A percentile compares a stretch with the other conserved stretches of the same genome.
These are phyloP conservation scores for Mycteria americana DNA, from an alignment of 2,797 vertebrate species.

Conservation along the genomic window DNA sequence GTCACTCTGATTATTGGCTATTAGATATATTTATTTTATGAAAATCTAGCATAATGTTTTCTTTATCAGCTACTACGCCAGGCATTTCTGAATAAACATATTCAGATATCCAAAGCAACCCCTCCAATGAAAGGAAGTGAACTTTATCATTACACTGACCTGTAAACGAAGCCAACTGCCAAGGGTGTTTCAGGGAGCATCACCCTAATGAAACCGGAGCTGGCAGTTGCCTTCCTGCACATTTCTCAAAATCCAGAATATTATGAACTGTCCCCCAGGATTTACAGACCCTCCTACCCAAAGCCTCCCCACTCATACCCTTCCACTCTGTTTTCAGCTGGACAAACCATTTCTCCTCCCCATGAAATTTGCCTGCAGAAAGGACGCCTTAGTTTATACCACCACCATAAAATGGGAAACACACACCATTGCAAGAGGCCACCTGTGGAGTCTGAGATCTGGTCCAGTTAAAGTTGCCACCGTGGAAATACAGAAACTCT, in stretches of 20 bases:
- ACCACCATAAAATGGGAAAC: background rate
- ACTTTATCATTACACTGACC: conserved; percentile 11
- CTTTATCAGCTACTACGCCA: conserved; percentile 39
- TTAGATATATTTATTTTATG: conserved; percentile 40
- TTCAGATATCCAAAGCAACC: background rate
- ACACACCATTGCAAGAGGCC: background rate
- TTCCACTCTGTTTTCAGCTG: background rate
- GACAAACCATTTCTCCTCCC: background rate
- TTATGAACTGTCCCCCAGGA: background rate
- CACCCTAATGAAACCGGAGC: background rate
- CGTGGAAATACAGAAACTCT: background rate
- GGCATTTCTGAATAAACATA: conserved; percentile 19
- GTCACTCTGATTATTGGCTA: conserved; percentile 25
- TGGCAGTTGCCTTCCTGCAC: background rate
- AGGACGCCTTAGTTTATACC: background rate
- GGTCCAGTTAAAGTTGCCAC: background rate
- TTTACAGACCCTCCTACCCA: background rate
- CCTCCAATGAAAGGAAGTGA: conserved; percentile 2
- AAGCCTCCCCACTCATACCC: background rate
- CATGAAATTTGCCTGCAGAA: background rate
- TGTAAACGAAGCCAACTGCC: background rate
- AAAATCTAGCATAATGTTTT: conserved; percentile 20
- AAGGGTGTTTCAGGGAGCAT: background rate
- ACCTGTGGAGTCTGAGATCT: background rate
- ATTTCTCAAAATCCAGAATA: background rate